phyloP scores from a whole-genome alignment of 2,797 vertebrate species.

The Danio aesculapii region DNA sequence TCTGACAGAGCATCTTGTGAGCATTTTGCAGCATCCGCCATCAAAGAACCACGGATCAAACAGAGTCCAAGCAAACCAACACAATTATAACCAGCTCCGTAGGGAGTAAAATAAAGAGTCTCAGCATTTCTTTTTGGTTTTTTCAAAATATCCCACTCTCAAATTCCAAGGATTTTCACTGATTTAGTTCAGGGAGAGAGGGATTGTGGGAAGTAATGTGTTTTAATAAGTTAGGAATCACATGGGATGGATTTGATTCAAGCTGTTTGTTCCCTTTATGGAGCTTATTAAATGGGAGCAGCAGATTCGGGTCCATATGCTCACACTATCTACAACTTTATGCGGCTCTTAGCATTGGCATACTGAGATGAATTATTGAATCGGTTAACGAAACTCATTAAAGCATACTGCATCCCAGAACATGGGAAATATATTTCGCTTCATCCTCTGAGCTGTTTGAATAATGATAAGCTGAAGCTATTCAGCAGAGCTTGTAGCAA shows the following conservation, averaged over 20 bases:
- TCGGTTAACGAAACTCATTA: slow-evolving; percentile 55
- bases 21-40: slow-evolving; percentile 10
- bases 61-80: slow-evolving; percentile 29
- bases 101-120: slow-evolving; percentile 31
- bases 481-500: slow-evolving; percentile 32
- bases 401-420: slow-evolving; percentile 37
- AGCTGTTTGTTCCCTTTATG: slow-evolving; percentile 54
- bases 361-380: slow-evolving; percentile 37
- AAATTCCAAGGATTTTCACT: slow-evolving; percentile 21
- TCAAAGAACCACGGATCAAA: slow-evolving; percentile 38
- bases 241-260: slow-evolving; percentile 38
- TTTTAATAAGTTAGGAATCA: slow-evolving; percentile 40
- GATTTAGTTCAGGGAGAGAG: slow-evolving; percentile 29
- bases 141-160: slow-evolving; percentile 6
- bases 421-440: slow-evolving; percentile 33
- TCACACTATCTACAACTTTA: slow-evolving; percentile 16
- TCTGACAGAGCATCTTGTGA: slow-evolving; percentile 14
- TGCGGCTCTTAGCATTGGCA: slow-evolving; percentile 11
- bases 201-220: slow-evolving; percentile 44
- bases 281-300: slow-evolving; percentile 48
- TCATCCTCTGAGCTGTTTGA: slow-evolving; percentile 42
- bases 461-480: slow-evolving; percentile 41
- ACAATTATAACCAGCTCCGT: slow-evolving; percentile 48
- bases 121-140: slow-evolving; percentile 9
- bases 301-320: slow-evolving; percentile 53